Base-by-base conservation (phyloP, 2,888 invertebrate species). In the Pseudococcus viburni region DNA sequence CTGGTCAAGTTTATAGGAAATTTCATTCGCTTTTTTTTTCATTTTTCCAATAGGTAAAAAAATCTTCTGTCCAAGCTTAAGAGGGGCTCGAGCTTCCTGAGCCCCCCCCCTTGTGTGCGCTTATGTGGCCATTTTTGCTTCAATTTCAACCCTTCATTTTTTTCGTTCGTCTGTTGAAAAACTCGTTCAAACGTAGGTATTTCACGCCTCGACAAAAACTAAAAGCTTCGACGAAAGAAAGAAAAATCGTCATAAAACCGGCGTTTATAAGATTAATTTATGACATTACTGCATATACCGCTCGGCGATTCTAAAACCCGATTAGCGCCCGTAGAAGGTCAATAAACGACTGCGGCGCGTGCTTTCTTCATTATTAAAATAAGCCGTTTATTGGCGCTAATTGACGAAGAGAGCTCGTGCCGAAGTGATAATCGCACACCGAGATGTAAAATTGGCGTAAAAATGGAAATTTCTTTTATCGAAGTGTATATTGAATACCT, bases 401-500 rank as follows among this genome's bases (percentile, higher is more conserved):
- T 22, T 64, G 64, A 64, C 11, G 64, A 64, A 64, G 64, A 1
- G 12, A 9, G 15, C 22, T 64, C 64, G 64, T 64, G 64, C 64
- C 64, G 22, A 64, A 64, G 64, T 22, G 64, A 64, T 64, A 64
- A 64, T 22, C 64, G 64, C 64, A 11, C 64, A 11, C 64, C 8
- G 22, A 64, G 64, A 64, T 22, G 64, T 64, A 64, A 64, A 64
- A 64, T 64, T 64, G 64, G 64, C 64, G 22, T 64, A 22, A 64
- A 64, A 64, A 64, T 64, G 19, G 12, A 64, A 64, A 64, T 64
- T 64, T 64, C 64, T 64, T 22, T 64, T 22, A 64, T 64, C 22
- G 9, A 11, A 8, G 64, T 19, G 19, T 64, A 22, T 22, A 22
- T 22, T 64, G 3, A 5, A 19, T 22, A 11, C 22, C 9, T 64